Evolutionary conservation across 2,113 vertebrate species (phyloP), one percentile per base, ranked within the genome.

Genomic region (Loxodonta africana): DNA sequence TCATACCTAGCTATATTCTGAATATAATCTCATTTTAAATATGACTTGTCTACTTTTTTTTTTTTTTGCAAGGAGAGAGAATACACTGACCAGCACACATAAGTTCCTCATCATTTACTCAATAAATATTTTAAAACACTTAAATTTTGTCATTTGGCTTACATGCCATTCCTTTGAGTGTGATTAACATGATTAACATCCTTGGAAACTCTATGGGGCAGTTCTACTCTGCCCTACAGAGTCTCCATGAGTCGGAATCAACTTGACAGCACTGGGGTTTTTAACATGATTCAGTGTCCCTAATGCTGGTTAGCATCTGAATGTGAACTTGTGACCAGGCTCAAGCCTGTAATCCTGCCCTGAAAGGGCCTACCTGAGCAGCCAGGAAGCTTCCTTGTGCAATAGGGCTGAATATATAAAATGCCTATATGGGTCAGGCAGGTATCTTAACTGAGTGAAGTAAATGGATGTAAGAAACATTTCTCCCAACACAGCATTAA

Each of bases 91-190:
- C 33, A 93, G 69, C 33, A 83, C 48, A 90, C 14, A 46, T n/a
- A 63, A 90, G 48, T 14, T 82, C 51, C 15, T 57, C 53, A 57
- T 57, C 53, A 37, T 90, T 53, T 28, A 12, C 23, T 63, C 17
- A 82, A 23, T 67, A 81, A 63, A 63, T 95, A 89, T 87, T 87
- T 93, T 94, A 74, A 88, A 88, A 57, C 20, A 80, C 25, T 91
- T 44, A 53, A 73, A 84, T 91, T 95, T 88, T 91, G 76, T 92
- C 73, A 85, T 53, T 94, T 91, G 73, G 20, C 73, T 41, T 74
- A 74, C 20, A 41, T 74, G 23, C 41, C 33, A 83, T 28, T 62
- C 7, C 88, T 91, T 25, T 80, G 51, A 78, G 37, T 93, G 83
- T 83, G 60, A 33, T 77, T 83, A 90, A 33, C 95, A 33, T 90